Base-by-base conservation (phyloP, 2,888 invertebrate genomes). In the Panzeria rudis region DNA sequence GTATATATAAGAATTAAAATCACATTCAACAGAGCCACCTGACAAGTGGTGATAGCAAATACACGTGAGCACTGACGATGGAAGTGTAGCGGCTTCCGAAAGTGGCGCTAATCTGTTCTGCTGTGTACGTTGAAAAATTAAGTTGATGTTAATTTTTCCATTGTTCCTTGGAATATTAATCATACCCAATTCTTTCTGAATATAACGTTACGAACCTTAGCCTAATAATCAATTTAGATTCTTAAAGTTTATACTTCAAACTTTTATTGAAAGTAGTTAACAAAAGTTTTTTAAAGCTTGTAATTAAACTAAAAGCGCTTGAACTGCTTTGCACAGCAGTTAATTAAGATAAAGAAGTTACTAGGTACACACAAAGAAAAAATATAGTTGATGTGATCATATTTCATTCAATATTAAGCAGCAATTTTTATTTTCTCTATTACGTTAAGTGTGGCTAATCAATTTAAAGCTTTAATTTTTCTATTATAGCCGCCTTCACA, bases 231-330 rank as follows among this genome's bases (percentile, higher is more conserved):
- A n/a, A n/a, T n/a, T n/a, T n/a, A n/a, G n/a, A n/a, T n/a, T n/a
- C n/a, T n/a, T n/a, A n/a, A n/a, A n/a, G n/a, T n/a, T n/a, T n/a
- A 15, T 25, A 44, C 20, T 41, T 23, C 23, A 15, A 62, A 62
- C 62, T 62, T 44, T 64, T 44, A 25, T 6, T 25, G n/a, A 25
- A 64, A 44, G 29, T n/a, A n/a, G n/a, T 64, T 64, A n/a, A 25
- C 5, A 8, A 13, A 23, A 2, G 3, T 62, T 62, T 62, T 23
- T 41, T n/a, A 6, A n/a, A 62, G 20, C 41, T 64, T 4, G 11
- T 29, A 44, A 25, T 23, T 44, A 15, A 44, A 64, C 0, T 2
- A 13, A 44, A n/a, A 29, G 5, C 29, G 25, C 25, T 62, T 38
- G 38, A 62, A 41, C 62, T 23, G 15, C 23, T 64, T 44, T 23